phyloP scores from a whole-genome alignment of 2,888 invertebrate species.

The Hemaris fuciformis region DNA sequence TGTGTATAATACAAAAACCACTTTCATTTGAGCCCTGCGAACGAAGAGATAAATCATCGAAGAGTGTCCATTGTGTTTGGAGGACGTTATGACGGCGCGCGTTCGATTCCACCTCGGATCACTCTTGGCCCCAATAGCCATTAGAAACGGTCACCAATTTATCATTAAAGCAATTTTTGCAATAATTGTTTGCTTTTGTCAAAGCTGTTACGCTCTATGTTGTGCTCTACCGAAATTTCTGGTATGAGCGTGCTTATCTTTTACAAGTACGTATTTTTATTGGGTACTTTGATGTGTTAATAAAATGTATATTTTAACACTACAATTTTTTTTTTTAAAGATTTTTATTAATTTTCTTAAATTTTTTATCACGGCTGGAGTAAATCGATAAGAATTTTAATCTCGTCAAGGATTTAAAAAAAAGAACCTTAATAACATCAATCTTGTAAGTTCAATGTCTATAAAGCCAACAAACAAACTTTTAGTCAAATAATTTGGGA shows the following conservation, averaged over 20 bases:
- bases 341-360: too few species aligned
- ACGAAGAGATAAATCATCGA: slow-evolving; percentile 79
- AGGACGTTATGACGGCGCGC: slow-evolving; percentile 76
- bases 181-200: slow-evolving; percentile 75
- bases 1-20: slow-evolving; percentile 55
- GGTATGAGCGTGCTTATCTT: not conserved
- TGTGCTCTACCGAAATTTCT: slow-evolving; percentile 55
- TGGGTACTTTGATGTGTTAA: not conserved
- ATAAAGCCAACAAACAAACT: too few species aligned
- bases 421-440: too few species aligned
- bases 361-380: too few species aligned
- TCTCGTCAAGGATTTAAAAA: too few species aligned
- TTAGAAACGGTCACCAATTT: slow-evolving; percentile 79
- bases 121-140: slow-evolving; percentile 68
- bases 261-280: not conserved
- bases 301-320: not conserved
- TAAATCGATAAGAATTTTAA: too few species aligned
- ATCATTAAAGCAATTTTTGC: slow-evolving; percentile 81
- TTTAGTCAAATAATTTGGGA: too few species aligned
- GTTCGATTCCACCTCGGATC: slow-evolving; percentile 63
- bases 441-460: too few species aligned
- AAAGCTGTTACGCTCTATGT: slow-evolving; percentile 27
- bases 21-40: slow-evolving; percentile 38
- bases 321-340: too few species aligned
- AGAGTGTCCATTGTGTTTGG: slow-evolving; percentile 64